A percentile compares a stretch with the other conserved stretches of the same genome.
phyloP scores from a whole-genome alignment of 1,140 invertebrate species.

The Plectrocnemia conspersa region DNA sequence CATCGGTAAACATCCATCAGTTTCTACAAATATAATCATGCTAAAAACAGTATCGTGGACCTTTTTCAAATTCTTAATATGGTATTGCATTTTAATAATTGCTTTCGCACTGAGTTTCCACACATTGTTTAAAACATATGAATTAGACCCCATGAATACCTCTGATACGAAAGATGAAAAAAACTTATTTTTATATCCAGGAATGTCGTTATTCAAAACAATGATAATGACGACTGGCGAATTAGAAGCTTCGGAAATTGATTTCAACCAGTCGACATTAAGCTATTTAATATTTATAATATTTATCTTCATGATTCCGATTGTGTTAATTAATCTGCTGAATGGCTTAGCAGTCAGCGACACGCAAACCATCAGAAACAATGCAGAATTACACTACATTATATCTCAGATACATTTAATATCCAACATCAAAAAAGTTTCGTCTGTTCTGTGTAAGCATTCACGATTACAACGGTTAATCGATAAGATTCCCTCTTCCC shows the following conservation, averaged over 20 bases:
- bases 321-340: slow-evolving; percentile 73
- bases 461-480: too few species aligned
- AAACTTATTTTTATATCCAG: slow-evolving; percentile 60
- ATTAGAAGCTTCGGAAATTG: slow-evolving; percentile 69
- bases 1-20: slow-evolving; percentile 67
- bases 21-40: slow-evolving; percentile 75
- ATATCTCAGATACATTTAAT: too few species aligned
- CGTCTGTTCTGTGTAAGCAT: too few species aligned
- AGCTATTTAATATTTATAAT: slow-evolving; percentile 69
- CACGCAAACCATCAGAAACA: slow-evolving; percentile 68
- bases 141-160: slow-evolving; percentile 34
- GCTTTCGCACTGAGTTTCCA: slow-evolving; percentile 78
- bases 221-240: slow-evolving; percentile 80
- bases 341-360: slow-evolving; percentile 79
- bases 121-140: slow-evolving; percentile 55
- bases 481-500: too few species aligned
- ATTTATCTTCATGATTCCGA: slow-evolving; percentile 74
- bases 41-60: slow-evolving; percentile 69
- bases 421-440: too few species aligned
- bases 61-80: slow-evolving; percentile 71
- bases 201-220: slow-evolving; percentile 68
- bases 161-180: slow-evolving; percentile 46
- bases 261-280: slow-evolving; percentile 61
- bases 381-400: too few species aligned
- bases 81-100: slow-evolving; percentile 72